These are phyloP conservation scores for Trichomalopsis sarcophagae DNA, from an alignment of 1,140 invertebrate species.

Conservation along the genomic window DNA sequence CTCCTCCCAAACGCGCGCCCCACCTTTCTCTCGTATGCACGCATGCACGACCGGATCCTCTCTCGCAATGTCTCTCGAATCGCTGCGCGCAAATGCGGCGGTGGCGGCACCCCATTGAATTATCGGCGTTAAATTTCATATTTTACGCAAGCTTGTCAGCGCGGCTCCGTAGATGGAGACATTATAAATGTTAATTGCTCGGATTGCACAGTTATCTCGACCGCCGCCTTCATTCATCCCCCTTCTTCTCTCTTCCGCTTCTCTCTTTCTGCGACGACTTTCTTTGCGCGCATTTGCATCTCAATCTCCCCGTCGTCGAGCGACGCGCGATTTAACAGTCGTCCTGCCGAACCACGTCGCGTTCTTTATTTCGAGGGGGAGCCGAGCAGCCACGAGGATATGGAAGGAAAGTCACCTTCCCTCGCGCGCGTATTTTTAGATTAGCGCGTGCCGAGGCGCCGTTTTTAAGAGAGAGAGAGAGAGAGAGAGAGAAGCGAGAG, in stretches of 20 bases:
- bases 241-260: constrained; percentile 36
- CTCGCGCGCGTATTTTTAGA: constrained; percentile 61
- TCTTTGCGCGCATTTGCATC: constrained; percentile 66
- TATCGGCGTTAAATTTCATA: constrained; percentile 68
- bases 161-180: constrained; percentile 63
- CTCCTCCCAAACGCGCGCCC: constrained; percentile 16
- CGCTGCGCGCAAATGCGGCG: not conserved
- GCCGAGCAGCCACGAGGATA: constrained; percentile 39
- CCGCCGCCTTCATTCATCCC: constrained; percentile 1
- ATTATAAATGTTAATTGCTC: constrained; percentile 72
- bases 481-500: not conserved
- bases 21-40: constrained; percentile 20
- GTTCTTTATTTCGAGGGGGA: constrained; percentile 36
- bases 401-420: constrained; percentile 58
- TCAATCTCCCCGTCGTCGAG: constrained; percentile 63
- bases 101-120: constrained; percentile 61
- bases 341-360: constrained; percentile 54
- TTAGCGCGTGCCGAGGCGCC: constrained; percentile 55
- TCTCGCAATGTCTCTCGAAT: constrained; percentile 2
- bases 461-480: constrained; percentile 31
- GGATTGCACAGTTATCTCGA: constrained; percentile 67
- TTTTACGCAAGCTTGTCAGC: constrained; percentile 60
- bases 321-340: constrained; percentile 66
- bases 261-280: constrained; percentile 44
- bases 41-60: not conserved